These are phyloP conservation scores for Melinopterus prodromus DNA, from an alignment of 2,888 invertebrate genomes.

Conservation along the genomic window DNA sequence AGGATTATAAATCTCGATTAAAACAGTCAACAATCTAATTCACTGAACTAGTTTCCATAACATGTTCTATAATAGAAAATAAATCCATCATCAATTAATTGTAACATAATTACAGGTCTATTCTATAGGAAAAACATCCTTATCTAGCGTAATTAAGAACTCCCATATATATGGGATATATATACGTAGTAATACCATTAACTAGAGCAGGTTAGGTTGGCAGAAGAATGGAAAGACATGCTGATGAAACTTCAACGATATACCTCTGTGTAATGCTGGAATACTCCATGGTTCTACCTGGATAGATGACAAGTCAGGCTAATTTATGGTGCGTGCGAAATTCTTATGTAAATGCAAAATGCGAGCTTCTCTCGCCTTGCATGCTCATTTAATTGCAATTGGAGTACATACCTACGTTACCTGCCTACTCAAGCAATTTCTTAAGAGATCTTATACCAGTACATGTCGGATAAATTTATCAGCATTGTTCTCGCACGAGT, in stretches of 20 bases:
- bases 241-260: background rate
- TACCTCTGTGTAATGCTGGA: background rate
- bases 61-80: background rate
- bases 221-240: background rate
- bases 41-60: background rate
- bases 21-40: background rate
- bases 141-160: background rate
- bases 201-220: background rate
- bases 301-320: background rate
- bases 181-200: background rate
- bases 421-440: background rate
- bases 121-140: background rate
- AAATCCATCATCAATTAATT: background rate
- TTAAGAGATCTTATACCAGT: background rate
- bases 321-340: background rate
- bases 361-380: background rate
- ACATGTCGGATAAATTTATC: background rate
- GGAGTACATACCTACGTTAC: background rate
- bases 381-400: background rate
- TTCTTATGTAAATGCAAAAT: constrained; percentile 4
- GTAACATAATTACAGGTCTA: background rate
- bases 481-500: background rate
- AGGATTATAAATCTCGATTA: no score
- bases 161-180: no score
- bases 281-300: background rate